Conservation (phyloP, 2,888 invertebrate species). For the Eremobia ochroleuca region DNA sequence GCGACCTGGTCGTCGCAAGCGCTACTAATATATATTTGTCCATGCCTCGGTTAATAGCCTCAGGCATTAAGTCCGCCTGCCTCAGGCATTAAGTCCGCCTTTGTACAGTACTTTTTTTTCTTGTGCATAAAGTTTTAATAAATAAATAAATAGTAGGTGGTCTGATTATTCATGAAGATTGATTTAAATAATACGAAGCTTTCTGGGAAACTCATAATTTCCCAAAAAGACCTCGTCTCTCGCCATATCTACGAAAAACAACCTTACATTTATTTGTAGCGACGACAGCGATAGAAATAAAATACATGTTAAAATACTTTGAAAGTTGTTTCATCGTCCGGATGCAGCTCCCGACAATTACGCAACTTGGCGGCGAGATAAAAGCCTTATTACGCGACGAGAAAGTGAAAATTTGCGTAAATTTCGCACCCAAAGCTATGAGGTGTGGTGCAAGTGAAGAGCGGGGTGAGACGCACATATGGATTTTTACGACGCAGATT, state of each 20-base stretch:
- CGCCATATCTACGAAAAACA: background rate
- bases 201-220: background rate
- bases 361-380: conserved; percentile 49
- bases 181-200: too few relatives aligned
- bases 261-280: background rate
- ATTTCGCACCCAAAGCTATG: conserved; percentile 55
- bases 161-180: too few relatives aligned
- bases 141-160: too few relatives aligned
- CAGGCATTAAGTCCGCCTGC: too few relatives aligned
- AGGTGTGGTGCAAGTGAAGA: conserved; percentile 11
- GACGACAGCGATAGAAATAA: background rate
- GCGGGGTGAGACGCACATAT: background rate
- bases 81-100: too few relatives aligned
- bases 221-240: background rate
- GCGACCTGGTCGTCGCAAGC: too few relatives aligned
- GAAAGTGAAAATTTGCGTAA: conserved; percentile 68
- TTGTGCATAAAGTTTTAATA: too few relatives aligned
- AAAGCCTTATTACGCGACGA: conserved; percentile 67
- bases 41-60: too few relatives aligned
- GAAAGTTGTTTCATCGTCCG: conserved; percentile 31
- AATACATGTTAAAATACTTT: conserved; percentile 24
- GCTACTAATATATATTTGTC: too few relatives aligned
- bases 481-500: too few relatives aligned
- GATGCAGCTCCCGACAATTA: conserved; percentile 60
- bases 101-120: too few relatives aligned